Evolutionary conservation across 2,888 invertebrate species (phyloP), one percentile per base, ranked within the genome.

Genomic region (Aplocera efformata): DNA sequence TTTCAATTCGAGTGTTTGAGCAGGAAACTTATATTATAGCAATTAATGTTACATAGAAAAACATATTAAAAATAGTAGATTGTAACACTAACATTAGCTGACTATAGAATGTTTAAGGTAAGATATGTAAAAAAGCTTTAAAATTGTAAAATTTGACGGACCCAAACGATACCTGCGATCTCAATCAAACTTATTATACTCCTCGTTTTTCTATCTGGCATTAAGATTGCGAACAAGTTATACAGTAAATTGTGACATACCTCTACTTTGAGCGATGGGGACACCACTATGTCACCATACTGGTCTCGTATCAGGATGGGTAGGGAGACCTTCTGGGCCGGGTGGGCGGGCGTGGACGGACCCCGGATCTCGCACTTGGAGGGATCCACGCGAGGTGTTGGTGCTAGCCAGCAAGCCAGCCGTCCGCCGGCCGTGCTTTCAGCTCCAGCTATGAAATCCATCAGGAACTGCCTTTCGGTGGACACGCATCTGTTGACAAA

Each of bases 381-480:
- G 0, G 98, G 96, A 79, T 98, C 98, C 31, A 98, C 94, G 54
- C 95, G 94, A 13, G 98, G 93, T 63, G 96, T 96, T 1, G 98
- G 97, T 68, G 98, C 96, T 40, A 99, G 84, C 98, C 98, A 99
- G 68, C 96, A 93, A 0, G 98, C 98, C 53, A 99, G 86, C 36
- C 98, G 91, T 3, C 97, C 98, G 0, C 99, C 98, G 1, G 96
- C 96, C 0, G 92, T 91, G 6, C 94, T 95, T 10, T 94, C 92
- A 0, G 93, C 93, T 40, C 97, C 96, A 21, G 93, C 91, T 32
- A 99, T 96, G 72, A 98, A 96, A 73, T 98, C 98, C 42, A 95
- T 92, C 35, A 98, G 91, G 76, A 98, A 98, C 50, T 96, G 93
- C 4, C 96, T 91, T 75, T 98, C 98, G 72, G 97, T 97, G 13